phyloP scores from a whole-genome alignment of 2,888 invertebrate species.

The Sphecodes monilicornis region DNA sequence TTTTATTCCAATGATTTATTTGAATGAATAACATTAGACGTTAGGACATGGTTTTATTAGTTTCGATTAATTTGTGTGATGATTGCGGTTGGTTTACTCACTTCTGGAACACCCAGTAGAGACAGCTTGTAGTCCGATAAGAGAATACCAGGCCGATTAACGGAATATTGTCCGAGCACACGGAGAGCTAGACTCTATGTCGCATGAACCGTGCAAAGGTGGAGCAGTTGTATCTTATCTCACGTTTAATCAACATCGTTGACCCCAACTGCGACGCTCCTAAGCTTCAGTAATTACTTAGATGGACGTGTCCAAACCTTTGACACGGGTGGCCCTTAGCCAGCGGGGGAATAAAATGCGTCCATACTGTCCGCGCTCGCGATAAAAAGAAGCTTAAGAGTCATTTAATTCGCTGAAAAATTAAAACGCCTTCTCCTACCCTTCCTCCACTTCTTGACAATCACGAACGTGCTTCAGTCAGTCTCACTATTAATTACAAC shows the following conservation, averaged over 20 bases:
- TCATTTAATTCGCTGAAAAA: slow-evolving; percentile 40
- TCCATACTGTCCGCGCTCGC: slow-evolving; percentile 8
- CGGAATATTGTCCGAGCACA: slow-evolving; percentile 48
- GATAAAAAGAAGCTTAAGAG: slow-evolving; percentile 23
- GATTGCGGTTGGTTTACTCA: background rate
- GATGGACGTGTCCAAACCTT: slow-evolving; percentile 70
- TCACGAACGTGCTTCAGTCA: background rate
- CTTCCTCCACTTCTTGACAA: background rate
- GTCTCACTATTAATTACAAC: background rate
- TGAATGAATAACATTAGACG: too few relatives aligned
- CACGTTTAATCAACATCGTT: slow-evolving; percentile 71
- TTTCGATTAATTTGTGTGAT: background rate
- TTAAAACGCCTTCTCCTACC: slow-evolving; percentile 7
- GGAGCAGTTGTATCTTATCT: slow-evolving; percentile 72
- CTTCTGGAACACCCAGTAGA: slow-evolving; percentile 19
- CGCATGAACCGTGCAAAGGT: slow-evolving; percentile 56
- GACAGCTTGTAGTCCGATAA: slow-evolving; percentile 25
- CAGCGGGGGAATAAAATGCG: slow-evolving; percentile 41
- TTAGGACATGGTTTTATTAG: background rate
- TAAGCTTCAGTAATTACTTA: slow-evolving; percentile 74
- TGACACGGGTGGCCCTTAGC: slow-evolving; percentile 45
- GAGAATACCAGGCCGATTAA: slow-evolving; percentile 47
- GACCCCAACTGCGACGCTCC: slow-evolving; percentile 70
- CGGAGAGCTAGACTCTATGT: slow-evolving; percentile 35
- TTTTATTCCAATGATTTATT: too few relatives aligned